These are phyloP conservation scores for Synanthedon andrenaeformis DNA, from an alignment of 2,888 invertebrate species.

Conservation along the genomic window DNA sequence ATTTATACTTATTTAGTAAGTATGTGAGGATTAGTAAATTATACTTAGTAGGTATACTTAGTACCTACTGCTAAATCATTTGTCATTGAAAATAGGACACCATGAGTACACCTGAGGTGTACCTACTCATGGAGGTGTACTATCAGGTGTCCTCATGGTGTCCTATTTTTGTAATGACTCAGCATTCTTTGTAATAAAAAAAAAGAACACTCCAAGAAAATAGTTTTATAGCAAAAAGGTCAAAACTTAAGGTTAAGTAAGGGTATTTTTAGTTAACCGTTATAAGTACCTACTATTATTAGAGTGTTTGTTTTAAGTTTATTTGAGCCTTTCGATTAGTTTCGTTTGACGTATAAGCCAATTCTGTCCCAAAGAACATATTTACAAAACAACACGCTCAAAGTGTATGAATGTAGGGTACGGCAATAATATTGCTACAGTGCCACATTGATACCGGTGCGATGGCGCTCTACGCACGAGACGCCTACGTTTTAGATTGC, in stretches of 20 bases:
- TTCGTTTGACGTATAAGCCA: neutral
- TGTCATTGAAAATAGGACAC: too few relatives aligned
- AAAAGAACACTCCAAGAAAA: too few relatives aligned
- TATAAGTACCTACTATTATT: neutral
- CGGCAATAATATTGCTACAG: conserved; percentile 26
- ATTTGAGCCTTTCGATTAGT: neutral
- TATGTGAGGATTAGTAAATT: too few relatives aligned
- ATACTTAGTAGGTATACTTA: too few relatives aligned
- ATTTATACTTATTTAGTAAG: too few relatives aligned
- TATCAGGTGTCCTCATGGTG: too few relatives aligned
- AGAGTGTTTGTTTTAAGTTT: neutral
- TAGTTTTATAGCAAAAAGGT: too few relatives aligned
- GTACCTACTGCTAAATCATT: too few relatives aligned
- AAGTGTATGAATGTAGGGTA: conserved; percentile 26
- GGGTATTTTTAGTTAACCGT: neutral
- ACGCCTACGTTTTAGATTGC: conserved; percentile 60
- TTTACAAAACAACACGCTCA: conserved; percentile 42
- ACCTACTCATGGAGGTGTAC: too few relatives aligned
- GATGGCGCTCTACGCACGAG: conserved; percentile 40
- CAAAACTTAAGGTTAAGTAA: neutral
- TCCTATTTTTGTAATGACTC: too few relatives aligned
- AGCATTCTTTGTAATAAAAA: too few relatives aligned
- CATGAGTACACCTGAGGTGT: too few relatives aligned
- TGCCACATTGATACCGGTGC: conserved; percentile 27
- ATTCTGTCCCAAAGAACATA: conserved; percentile 15